Percentiles rank a stretch among this genome's conserved stretches.
These are phyloP conservation scores for Arctia plantaginis DNA, from an alignment of 2,888 invertebrate species.

Conservation along the genomic window DNA sequence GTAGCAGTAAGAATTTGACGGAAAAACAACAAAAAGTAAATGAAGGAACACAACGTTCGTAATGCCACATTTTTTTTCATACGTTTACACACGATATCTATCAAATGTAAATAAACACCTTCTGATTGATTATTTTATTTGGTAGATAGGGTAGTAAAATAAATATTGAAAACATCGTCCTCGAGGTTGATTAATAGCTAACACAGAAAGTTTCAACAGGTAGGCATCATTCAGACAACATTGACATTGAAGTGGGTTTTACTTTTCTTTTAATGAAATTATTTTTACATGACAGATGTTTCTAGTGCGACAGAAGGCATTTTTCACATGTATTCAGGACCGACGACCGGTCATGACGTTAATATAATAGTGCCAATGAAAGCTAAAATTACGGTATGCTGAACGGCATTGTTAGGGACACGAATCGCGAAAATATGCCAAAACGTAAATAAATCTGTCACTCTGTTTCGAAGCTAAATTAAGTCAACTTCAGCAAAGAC, in stretches of 20 bases:
- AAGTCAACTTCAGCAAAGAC: conserved; percentile 17
- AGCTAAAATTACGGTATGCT: conserved; percentile 55
- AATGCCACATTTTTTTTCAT: background rate
- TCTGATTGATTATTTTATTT: conserved; percentile 1
- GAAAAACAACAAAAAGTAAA: background rate
- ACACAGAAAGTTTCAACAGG: background rate
- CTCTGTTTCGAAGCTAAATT: conserved; percentile 55
- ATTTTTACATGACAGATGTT: conserved; percentile 9
- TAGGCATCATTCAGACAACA: background rate
- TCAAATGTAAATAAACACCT: background rate
- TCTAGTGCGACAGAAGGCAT: conserved; percentile 58
- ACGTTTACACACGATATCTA: background rate
- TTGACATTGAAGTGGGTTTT: background rate
- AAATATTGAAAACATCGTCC: background rate
- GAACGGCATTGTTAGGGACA: conserved; percentile 46
- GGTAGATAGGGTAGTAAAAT: background rate
- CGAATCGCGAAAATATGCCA: conserved; percentile 61
- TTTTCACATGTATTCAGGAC: conserved; percentile 69
- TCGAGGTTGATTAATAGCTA: background rate
- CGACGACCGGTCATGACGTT: conserved; percentile 76
- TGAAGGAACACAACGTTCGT: background rate
- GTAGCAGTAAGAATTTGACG: background rate
- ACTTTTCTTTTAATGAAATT: background rate
- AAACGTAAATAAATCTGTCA: conserved; percentile 61
- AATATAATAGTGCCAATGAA: conserved; percentile 61